Evolutionary conservation across 2,888 invertebrate genomes (phyloP).

Genomic region (Nemoura dubitans): DNA sequence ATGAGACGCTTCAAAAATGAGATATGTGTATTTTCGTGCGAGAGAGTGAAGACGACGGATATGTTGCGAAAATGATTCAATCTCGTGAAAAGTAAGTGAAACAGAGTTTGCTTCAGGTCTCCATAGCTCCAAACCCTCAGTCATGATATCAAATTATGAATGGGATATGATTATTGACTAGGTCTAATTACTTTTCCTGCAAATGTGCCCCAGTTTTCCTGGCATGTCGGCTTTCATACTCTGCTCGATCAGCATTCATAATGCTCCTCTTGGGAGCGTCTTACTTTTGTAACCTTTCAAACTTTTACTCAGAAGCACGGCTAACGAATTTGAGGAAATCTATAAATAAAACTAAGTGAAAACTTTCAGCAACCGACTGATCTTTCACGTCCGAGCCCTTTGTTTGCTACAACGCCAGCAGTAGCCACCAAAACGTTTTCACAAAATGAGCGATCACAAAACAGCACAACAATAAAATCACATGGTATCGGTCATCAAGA

Average conservation of each 20-base stretch:
- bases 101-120: background rate
- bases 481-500: background rate
- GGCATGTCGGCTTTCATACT: background rate
- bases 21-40: slow-evolving; percentile 3
- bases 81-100: background rate
- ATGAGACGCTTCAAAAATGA: background rate
- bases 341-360: background rate
- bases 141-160: background rate
- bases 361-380: background rate
- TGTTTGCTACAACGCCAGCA: background rate
- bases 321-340: background rate
- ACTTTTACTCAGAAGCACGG: background rate
- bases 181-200: background rate
- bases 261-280: background rate
- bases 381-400: background rate
- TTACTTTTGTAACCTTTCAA: background rate
- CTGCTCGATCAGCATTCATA: background rate
- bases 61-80: background rate
- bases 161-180: background rate
- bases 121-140: background rate
- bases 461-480: background rate
- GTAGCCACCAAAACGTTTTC: background rate
- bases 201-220: background rate
- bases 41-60: background rate
- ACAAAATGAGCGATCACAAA: background rate